These are phyloP conservation scores for Karalla daura DNA, from an alignment of 2,797 vertebrate genomes.

Conservation along the genomic window DNA sequence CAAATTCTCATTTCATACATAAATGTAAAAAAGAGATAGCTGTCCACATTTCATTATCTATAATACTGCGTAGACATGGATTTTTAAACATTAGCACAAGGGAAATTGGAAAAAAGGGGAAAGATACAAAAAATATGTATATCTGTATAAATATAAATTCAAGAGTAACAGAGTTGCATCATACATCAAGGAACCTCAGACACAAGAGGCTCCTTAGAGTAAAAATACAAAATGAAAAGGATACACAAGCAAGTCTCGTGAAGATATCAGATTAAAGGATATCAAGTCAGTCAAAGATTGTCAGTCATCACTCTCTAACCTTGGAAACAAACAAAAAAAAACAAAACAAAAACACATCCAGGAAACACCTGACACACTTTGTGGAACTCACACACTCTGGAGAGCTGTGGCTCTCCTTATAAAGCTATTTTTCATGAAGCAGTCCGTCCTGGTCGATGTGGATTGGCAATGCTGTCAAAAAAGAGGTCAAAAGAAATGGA, in stretches of 20 bases:
- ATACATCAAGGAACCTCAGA: conserved; percentile 77
- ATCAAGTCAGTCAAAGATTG: conserved; percentile 81
- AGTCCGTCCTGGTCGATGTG: conserved; percentile 52
- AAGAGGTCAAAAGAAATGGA: conserved; percentile 23
- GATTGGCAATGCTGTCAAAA: conserved; percentile 31
- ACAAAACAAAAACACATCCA: conserved; percentile 48
- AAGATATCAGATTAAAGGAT: conserved; percentile 61
- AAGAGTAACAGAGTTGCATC: conserved; percentile 84
- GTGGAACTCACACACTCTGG: conserved; percentile 38
- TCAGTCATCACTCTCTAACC: conserved; percentile 78
- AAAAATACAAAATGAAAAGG: conserved; percentile 76
- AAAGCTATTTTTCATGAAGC: conserved; percentile 72
- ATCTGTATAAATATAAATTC: conserved; percentile 88
- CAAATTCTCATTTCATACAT: conserved; percentile 91
- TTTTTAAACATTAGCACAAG: conserved; percentile 80
- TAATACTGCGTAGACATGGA: conserved; percentile 84
- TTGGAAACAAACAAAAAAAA: conserved; percentile 51
- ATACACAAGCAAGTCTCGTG: conserved; percentile 63
- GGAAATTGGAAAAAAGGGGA: conserved; percentile 61
- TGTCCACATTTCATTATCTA: conserved; percentile 82
- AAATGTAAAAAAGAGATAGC: conserved; percentile 90
- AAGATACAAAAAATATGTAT: conserved; percentile 87
- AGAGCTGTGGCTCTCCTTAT: conserved; percentile 55
- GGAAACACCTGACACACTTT: conserved; percentile 61
- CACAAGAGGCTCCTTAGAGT: conserved; percentile 66